A percentile compares a stretch with the other conserved stretches of the same genome.
These are phyloP conservation scores for Pygmarrhopalites habei DNA, from an alignment of 1,140 invertebrate species.

Conservation along the genomic window DNA sequence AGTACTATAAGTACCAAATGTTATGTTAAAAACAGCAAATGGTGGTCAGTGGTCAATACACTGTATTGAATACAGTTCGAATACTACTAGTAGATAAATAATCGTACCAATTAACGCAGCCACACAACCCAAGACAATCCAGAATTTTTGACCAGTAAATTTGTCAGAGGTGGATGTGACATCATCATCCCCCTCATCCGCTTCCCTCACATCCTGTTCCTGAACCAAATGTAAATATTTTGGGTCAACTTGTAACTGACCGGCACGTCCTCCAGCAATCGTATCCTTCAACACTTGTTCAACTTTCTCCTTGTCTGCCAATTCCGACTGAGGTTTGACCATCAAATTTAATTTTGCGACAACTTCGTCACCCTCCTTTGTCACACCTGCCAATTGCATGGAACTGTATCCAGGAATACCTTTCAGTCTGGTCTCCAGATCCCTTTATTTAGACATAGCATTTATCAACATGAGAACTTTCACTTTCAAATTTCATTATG, in stretches of 20 bases:
- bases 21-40: too few species aligned
- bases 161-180: not conserved
- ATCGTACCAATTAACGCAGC: too few species aligned
- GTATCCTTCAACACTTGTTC: slow-evolving; percentile 58
- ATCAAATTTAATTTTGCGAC: slow-evolving; percentile 33
- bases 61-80: too few species aligned
- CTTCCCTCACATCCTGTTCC: slow-evolving; percentile 12
- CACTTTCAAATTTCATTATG: too few species aligned
- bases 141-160: slow-evolving; percentile 47
- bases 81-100: too few species aligned
- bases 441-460: too few species aligned
- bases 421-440: slow-evolving; percentile 55
- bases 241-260: slow-evolving; percentile 64
- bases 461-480: too few species aligned
- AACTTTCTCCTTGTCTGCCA: slow-evolving; percentile 46
- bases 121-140: slow-evolving; percentile 73
- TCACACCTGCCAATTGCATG: slow-evolving; percentile 59
- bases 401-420: slow-evolving; percentile 65
- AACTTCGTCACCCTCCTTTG: slow-evolving; percentile 51
- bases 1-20: slow-evolving; percentile 61
- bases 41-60: too few species aligned
- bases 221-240: slow-evolving; percentile 41
- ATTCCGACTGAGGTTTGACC: slow-evolving; percentile 39
- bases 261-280: slow-evolving; percentile 61
- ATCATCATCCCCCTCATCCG: slow-evolving; percentile 18